phyloP scores from a whole-genome alignment of 2,888 invertebrate genomes.

The Sialis fuliginosa region DNA sequence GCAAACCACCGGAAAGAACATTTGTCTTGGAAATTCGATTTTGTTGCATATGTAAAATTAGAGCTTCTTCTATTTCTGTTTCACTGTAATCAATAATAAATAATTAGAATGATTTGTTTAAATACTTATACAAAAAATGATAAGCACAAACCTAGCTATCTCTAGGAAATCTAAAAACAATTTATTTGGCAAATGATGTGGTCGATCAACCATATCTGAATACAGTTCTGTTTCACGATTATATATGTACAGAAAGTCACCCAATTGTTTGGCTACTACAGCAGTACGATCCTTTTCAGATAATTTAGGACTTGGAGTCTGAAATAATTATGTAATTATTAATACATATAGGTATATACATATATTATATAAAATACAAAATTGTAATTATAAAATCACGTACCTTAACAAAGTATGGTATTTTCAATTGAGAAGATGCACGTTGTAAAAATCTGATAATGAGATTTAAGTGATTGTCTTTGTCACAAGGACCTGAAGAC shows the following conservation, averaged over 20 bases:
- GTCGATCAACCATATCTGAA: slow-evolving; percentile 49
- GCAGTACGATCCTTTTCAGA: slow-evolving; percentile 68
- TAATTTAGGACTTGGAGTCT: slow-evolving; percentile 54
- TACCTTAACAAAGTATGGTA: slow-evolving; percentile 46
- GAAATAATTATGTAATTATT: slow-evolving; percentile 8
- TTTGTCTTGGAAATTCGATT: not conserved
- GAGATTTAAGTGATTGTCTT: slow-evolving; percentile 41
- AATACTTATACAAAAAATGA: not conserved
- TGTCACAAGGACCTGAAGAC: slow-evolving; percentile 30
- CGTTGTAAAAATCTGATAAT: slow-evolving; percentile 61
- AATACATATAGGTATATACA: slow-evolving; percentile 1
- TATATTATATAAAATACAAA: not conserved
- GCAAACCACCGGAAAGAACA: slow-evolving; percentile 1
- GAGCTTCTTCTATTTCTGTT: slow-evolving; percentile 52
- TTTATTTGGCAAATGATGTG: slow-evolving; percentile 33
- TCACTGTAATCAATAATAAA: slow-evolving; percentile 30
- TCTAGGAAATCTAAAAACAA: slow-evolving; percentile 40
- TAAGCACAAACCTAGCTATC: slow-evolving; percentile 31
- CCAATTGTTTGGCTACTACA: slow-evolving; percentile 65
- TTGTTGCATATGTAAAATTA: slow-evolving; percentile 28
- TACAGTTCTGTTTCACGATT: slow-evolving; percentile 67
- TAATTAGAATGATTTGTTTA: not conserved
- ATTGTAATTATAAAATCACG: slow-evolving; percentile 5
- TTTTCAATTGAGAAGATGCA: slow-evolving; percentile 49
- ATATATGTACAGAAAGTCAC: slow-evolving; percentile 70